Conservation (phyloP, 2,113 vertebrate species). For the Ictalurus punctatus region DNA sequence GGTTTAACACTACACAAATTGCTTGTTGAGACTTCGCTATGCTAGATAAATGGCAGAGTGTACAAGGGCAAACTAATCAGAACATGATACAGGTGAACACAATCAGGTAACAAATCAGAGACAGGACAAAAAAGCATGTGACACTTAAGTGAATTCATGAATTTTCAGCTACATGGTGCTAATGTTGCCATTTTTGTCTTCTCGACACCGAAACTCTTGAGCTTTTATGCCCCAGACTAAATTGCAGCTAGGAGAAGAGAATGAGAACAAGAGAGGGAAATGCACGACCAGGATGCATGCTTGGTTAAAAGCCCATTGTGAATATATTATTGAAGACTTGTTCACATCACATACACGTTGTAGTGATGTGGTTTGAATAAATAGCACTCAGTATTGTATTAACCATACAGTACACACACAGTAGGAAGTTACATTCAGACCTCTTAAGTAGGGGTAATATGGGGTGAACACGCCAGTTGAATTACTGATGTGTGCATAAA, state of each 20-base stretch:
- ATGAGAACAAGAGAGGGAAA: not conserved
- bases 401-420: constrained; percentile 47
- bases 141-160: not conserved
- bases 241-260: not conserved
- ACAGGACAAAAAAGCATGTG: not conserved
- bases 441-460: constrained; percentile 39
- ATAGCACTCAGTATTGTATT: constrained; percentile 46
- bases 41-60: not conserved
- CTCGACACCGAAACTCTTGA: not conserved
- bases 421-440: constrained; percentile 60
- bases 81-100: not conserved
- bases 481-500: not conserved
- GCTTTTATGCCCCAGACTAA: not conserved
- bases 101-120: not conserved
- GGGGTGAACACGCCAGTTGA: not conserved
- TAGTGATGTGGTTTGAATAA: not conserved
- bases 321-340: constrained; percentile 58
- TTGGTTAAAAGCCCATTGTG: constrained; percentile 54
- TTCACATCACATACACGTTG: constrained; percentile 22
- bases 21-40: not conserved
- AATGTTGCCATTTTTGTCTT: not conserved
- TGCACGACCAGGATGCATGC: constrained; percentile 27
- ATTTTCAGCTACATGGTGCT: not conserved
- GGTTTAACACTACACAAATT: not conserved
- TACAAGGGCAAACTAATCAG: not conserved